Base-by-base conservation (phyloP, 2,888 invertebrate genomes). In the Hemicrepidius hirtus region DNA sequence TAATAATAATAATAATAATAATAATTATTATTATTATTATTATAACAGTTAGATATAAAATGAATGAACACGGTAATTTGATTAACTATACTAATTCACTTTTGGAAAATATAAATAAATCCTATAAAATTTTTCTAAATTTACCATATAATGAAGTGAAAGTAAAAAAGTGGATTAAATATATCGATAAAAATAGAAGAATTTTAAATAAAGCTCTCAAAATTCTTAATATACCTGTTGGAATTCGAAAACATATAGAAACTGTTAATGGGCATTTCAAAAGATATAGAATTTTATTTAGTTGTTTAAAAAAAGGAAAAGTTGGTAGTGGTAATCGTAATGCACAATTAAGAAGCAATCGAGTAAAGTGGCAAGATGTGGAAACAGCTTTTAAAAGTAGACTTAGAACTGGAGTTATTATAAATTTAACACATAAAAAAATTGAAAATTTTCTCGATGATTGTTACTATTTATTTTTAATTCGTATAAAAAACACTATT, bases 361-460 rank as follows among this genome's bases (percentile, higher is more conserved):
- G 65, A 35, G 24, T 59, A 18, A 16, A 5, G 10, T 59, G 59
- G 59, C 12, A 37, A n/a, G 37, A 35, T 12, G 37, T 59, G n/a
- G 20, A 59, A n/a, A 20, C 37, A 3, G 59, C 59, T 0, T 57
- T 57, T 12, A 12, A 37, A 18, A 12, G 24, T 5, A 12, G 35
- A 20, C 13, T 59, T 12, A 18, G 37, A 2, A 37, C 18, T 12
- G 59, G 59, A 1, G 37, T 59, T 9, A 59, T 59, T 13, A 37
- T 59, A 13, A 59, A 59, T 18, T 20, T 59, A 5, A n/a, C 12
- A 13, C 59, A 59, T 20, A 37, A 59, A 12, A 18, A 32, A 7
- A 40, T 59, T 20, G 35, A 37, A 16, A 1, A 40, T 16, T 59
- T 59, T 37, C 16, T 59, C 18, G n/a, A n/a, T 12, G 59, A 59